Percentiles rank a stretch among this genome's conserved stretches.
phyloP scores from a whole-genome alignment of 2,113 vertebrate species.

The Atractosteus spatula region DNA sequence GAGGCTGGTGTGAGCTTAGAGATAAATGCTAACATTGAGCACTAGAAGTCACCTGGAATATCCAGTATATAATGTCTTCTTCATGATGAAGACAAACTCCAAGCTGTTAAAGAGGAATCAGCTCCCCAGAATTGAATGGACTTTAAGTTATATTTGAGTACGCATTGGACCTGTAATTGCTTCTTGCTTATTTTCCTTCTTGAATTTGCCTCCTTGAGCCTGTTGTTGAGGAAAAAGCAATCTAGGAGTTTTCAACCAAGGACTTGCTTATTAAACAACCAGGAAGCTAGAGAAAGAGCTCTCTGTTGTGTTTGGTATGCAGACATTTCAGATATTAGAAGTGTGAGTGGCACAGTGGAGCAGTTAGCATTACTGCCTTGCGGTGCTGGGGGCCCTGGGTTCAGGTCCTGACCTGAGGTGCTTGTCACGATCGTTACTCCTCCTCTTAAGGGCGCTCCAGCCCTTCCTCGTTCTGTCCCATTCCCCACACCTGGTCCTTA shows the following conservation, averaged over 20 bases:
- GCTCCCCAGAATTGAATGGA: background rate
- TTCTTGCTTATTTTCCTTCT: background rate
- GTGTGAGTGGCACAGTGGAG: no score
- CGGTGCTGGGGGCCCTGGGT: no score
- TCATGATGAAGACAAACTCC: background rate
- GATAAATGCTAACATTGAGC: background rate
- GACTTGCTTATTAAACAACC: background rate
- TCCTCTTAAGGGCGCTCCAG: no score
- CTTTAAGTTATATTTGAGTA: background rate
- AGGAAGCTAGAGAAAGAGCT: background rate
- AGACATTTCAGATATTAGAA: no score
- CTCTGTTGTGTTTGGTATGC: no score
- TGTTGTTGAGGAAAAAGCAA: background rate
- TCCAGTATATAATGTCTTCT: background rate
- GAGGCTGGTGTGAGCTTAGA: background rate
- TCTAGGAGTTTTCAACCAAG: background rate
- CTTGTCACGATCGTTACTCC: no score
- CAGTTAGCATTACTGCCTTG: no score
- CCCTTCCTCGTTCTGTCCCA: no score
- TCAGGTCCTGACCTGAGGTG: no score
- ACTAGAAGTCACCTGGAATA: background rate
- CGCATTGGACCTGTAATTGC: no score
- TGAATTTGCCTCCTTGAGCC: background rate
- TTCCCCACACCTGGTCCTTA: no score
- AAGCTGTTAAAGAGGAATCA: background rate